Conservation (phyloP, 2,888 invertebrate genomes). For the Reticulitermes lucifugus region DNA sequence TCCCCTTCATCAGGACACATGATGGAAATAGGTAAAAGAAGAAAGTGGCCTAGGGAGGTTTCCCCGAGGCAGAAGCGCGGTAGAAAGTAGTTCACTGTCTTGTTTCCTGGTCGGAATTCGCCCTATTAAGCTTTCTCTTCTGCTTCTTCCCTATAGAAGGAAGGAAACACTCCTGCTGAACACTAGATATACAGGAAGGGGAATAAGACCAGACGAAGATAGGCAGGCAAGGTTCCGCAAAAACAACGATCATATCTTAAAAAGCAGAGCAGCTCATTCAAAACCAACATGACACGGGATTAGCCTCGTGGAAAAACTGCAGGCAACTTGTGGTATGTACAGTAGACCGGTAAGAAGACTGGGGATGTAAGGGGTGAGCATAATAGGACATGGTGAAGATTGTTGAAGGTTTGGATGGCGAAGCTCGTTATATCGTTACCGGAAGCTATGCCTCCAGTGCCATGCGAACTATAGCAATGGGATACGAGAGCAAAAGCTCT, state of each 20-base stretch:
- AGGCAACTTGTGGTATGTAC: neutral
- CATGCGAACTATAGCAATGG: slow-evolving; percentile 16
- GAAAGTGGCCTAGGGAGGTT: neutral
- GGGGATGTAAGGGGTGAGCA: neutral
- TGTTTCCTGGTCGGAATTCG: neutral
- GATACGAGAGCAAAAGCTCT: neutral
- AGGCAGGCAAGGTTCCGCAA: neutral
- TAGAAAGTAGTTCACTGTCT: neutral
- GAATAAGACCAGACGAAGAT: neutral
- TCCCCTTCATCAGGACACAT: neutral
- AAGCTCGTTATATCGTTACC: slow-evolving; percentile 26
- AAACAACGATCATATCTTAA: neutral
- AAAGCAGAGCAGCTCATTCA: neutral
- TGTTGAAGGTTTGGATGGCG: neutral
- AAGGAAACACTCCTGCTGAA: neutral
- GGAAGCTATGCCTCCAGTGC: slow-evolving; percentile 3
- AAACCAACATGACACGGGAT: neutral
- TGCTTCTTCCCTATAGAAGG: neutral
- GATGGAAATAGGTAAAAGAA: neutral
- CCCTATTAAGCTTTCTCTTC: neutral
- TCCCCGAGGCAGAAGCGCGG: neutral
- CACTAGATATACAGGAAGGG: neutral
- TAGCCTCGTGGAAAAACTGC: neutral
- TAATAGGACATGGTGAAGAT: neutral
- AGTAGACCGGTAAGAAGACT: neutral